Conservation (phyloP, 2,113 vertebrate genomes). For the Thalassarche chlororhynchos region DNA sequence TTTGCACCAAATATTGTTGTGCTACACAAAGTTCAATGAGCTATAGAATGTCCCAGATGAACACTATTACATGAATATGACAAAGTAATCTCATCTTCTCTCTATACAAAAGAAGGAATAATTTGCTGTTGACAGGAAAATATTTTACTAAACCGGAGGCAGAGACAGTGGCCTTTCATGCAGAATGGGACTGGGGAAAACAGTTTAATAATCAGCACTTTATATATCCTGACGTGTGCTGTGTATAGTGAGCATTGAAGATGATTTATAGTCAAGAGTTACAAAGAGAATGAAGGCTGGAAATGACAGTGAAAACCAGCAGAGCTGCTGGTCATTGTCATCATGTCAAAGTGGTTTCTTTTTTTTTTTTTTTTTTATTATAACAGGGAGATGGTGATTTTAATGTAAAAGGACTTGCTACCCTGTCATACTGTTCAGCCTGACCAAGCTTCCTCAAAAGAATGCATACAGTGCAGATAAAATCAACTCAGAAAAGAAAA, state of each 20-base stretch:
- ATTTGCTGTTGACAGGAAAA: constrained; percentile 11
- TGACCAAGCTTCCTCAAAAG: not conserved
- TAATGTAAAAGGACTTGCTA: not conserved
- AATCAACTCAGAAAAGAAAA: not conserved
- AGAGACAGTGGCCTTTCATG: not conserved
- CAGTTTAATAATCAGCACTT: constrained; percentile 21
- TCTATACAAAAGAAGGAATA: not conserved
- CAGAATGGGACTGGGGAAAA: not conserved
- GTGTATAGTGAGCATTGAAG: not conserved
- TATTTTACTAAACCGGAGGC: not conserved
- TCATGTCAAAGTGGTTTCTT: not conserved
- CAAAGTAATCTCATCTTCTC: not conserved
- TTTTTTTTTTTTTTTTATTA: not conserved
- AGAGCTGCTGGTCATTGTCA: not conserved
- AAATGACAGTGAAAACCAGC: not conserved
- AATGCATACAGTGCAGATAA: not conserved
- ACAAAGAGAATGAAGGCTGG: not conserved
- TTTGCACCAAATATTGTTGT: not conserved
- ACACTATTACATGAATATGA: not conserved
- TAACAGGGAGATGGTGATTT: not conserved
- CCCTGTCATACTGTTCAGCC: not conserved
- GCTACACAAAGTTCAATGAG: not conserved
- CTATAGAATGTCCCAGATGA: not conserved
- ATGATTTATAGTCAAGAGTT: constrained; percentile 5
- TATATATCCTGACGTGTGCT: not conserved